Evolutionary conservation across 2,888 invertebrate species (phyloP).

Genomic region (Lycocerus yunnanus): DNA sequence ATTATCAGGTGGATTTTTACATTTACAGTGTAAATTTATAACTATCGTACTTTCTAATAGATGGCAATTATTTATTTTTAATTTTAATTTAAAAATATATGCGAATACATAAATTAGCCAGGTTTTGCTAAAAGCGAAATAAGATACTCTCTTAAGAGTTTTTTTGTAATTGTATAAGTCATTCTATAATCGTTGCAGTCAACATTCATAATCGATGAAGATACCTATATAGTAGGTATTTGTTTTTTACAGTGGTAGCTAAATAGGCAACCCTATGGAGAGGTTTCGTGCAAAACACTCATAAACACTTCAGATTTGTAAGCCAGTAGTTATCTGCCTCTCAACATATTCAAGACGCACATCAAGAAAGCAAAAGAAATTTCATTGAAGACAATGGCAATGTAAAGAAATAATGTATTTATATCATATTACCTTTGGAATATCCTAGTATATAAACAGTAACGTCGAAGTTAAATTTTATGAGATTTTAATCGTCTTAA

Average conservation of each 20-base stretch:
- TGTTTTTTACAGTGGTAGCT: conserved; percentile 24
- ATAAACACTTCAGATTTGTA: conserved; percentile 36
- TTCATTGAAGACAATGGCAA: background rate
- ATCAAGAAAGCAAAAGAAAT: conserved; percentile 1
- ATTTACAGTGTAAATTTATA: background rate
- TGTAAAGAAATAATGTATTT: background rate
- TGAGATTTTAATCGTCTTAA: no score
- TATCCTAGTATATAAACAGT: no score
- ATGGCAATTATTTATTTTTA: background rate
- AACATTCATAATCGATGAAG: conserved; percentile 3
- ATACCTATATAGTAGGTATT: conserved; percentile 8
- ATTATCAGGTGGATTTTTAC: background rate
- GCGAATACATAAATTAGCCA: background rate
- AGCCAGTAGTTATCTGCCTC: conserved; percentile 32
- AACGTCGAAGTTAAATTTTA: no score
- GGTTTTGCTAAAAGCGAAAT: background rate
- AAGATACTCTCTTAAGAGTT: background rate
- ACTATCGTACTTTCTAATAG: background rate
- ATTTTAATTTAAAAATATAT: background rate
- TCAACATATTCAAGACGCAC: conserved; percentile 16
- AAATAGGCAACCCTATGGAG: conserved; percentile 26
- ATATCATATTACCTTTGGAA: no score
- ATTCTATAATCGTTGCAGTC: background rate
- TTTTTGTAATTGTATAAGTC: background rate
- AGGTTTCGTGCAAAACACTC: conserved; percentile 32